A percentile compares a stretch with the other conserved stretches of the same genome.
Evolutionary conservation across 2,113 vertebrate species (phyloP).

Genomic region (Antigone vipio): DNA sequence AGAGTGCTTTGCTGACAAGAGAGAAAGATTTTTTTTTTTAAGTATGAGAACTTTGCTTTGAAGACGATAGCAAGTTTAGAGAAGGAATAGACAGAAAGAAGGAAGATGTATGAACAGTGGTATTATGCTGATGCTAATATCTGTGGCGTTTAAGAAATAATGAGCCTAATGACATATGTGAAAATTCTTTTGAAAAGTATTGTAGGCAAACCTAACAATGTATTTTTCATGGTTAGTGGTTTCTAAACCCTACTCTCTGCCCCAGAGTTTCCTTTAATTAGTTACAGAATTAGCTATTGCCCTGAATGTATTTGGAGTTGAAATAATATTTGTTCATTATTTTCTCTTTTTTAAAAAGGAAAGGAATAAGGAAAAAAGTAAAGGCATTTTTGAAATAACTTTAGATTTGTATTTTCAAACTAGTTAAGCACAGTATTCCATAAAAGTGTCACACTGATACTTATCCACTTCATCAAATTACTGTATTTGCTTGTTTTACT

Average conservation of each 20-base stretch:
- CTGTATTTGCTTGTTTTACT: background rate
- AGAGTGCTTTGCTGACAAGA: background rate
- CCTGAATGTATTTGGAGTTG: background rate
- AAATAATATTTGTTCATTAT: background rate
- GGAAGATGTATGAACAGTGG: background rate
- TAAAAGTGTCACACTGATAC: background rate
- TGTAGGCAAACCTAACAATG: background rate
- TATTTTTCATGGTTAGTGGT: background rate
- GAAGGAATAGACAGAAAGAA: background rate
- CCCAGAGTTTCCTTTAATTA: background rate
- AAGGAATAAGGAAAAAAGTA: background rate
- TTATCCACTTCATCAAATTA: background rate
- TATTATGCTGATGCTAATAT: background rate
- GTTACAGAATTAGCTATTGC: background rate
- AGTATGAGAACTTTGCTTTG: background rate
- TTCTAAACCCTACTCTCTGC: background rate
- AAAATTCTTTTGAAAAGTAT: background rate
- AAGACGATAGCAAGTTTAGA: conserved; percentile 2
- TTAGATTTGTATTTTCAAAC: background rate
- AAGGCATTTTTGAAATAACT: background rate
- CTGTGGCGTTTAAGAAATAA: conserved; percentile 18
- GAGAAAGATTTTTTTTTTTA: background rate
- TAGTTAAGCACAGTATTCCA: background rate
- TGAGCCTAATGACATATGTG: background rate
- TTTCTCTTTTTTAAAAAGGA: background rate